phyloP scores from a whole-genome alignment of 2,888 invertebrate genomes.

The Phyllotreta striolata region DNA sequence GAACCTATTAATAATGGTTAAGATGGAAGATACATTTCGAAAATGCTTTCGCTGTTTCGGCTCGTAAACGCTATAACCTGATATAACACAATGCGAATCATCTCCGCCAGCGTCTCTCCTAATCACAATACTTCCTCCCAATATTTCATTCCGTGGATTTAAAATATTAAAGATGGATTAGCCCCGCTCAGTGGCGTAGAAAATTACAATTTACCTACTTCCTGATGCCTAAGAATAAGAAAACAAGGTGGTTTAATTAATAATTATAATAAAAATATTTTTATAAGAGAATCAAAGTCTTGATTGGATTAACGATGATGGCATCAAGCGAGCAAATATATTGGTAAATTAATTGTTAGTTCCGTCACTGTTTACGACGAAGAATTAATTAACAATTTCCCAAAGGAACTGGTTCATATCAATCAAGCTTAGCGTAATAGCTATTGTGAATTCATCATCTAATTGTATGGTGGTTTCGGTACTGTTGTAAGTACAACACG shows the following conservation, averaged over 20 bases:
- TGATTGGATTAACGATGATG: background rate
- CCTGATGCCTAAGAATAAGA: background rate
- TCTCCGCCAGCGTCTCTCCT: slow-evolving; percentile 20
- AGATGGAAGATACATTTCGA: slow-evolving; percentile 9
- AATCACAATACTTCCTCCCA: slow-evolving; percentile 22
- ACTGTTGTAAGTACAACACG: slow-evolving; percentile 6
- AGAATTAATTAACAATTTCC: slow-evolving; percentile 31
- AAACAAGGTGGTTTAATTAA: background rate
- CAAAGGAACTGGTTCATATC: slow-evolving; percentile 28
- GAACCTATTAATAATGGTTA: slow-evolving; percentile 14
- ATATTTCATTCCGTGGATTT: slow-evolving; percentile 27
- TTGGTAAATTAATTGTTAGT: background rate
- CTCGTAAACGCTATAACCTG: slow-evolving; percentile 6
- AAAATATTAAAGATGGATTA: slow-evolving; percentile 22
- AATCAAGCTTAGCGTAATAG: slow-evolving; percentile 32
- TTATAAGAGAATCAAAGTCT: background rate
- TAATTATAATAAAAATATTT: background rate
- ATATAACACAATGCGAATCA: slow-evolving; percentile 27
- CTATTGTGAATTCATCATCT: slow-evolving; percentile 29
- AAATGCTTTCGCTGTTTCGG: slow-evolving; percentile 18
- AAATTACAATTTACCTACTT: background rate
- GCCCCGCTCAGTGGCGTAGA: slow-evolving; percentile 6
- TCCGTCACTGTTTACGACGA: slow-evolving; percentile 4
- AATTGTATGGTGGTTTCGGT: slow-evolving; percentile 22
- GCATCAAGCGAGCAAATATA: slow-evolving; percentile 9